Evolutionary conservation across 2,888 invertebrate genomes (phyloP), one percentile per base, ranked within the genome.

Genomic region (Leucophenga maculata): DNA sequence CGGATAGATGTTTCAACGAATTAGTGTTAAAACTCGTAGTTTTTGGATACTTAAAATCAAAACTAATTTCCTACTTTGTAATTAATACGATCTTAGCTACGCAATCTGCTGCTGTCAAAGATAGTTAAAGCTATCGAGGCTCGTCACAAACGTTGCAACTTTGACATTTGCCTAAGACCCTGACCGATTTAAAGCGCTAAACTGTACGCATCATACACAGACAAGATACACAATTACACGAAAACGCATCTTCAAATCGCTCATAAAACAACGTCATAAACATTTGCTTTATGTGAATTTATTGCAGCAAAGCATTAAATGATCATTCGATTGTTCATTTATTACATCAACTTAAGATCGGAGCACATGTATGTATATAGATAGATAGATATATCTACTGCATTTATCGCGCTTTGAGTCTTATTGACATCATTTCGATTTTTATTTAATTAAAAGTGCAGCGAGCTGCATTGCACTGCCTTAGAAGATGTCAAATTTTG

Each of bases 161-260:
- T 68, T 83, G 83, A 83, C 80, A 81, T 83, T 81, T 83, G 83
- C 71, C 74, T 71, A 76, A 50, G 64, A 81, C 80, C 80, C 80
- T 81, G 80, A 83, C 80, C 83, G 80, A 81, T 74, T 6, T 39
- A 39, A 79, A 80, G 78, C 71, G 70, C n/a, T 50, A n/a, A n/a
- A 50, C 6, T 14, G 13, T n/a, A 39, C 39, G 39, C 39, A 39
- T 39, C 11, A 1, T 39, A 39, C 39, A n/a, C 6, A n/a, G n/a
- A 50, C 6, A 50, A 50, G 18, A 50, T 16, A 50, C 50, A 50
- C 50, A 50, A 14, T 11, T 39, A 39, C 39, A 50, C 50, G n/a
- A 50, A n/a, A 6, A 50, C 50, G 50, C 26, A 59, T 31, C 59
- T 31, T 31, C 26, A 31, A 59, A 59, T 39, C 39, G 26, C 26